phyloP scores from a whole-genome alignment of 64 coral and sea anemone genomes.

The Exaiptasia diaphana region DNA sequence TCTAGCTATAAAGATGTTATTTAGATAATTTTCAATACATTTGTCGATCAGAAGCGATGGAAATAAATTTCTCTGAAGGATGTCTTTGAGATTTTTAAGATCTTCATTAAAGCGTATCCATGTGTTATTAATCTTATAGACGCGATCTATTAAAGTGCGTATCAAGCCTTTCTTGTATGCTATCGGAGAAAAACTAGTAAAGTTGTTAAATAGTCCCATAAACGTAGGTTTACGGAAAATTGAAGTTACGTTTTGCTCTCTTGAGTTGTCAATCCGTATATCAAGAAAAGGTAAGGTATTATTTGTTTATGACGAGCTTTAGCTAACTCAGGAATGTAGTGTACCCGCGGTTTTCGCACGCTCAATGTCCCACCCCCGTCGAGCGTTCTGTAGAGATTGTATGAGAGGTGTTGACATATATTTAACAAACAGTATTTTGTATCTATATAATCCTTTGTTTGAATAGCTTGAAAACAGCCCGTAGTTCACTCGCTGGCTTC shows the following conservation, averaged over 20 bases:
- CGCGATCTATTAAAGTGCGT: neutral
- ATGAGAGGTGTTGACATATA: too few relatives aligned
- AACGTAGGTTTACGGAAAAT: neutral
- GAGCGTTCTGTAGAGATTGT: too few relatives aligned
- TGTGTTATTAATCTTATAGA: conserved; percentile 6
- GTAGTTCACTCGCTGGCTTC: too few relatives aligned
- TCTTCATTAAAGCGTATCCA: neutral
- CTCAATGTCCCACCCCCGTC: too few relatives aligned
- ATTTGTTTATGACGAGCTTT: too few relatives aligned
- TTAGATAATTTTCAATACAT: neutral
- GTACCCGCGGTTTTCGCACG: too few relatives aligned
- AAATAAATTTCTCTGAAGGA: conserved; percentile 11
- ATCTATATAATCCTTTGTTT: too few relatives aligned
- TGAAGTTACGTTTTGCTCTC: neutral
- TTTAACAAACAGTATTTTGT: too few relatives aligned
- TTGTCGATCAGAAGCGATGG: neutral
- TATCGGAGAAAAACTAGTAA: neutral
- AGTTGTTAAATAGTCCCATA: neutral
- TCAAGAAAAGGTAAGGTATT: neutral
- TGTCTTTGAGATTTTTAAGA: neutral
- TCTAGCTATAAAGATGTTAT: neutral
- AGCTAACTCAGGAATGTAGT: too few relatives aligned
- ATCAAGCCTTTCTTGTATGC: neutral
- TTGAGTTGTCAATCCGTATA: neutral
- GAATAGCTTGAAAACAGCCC: too few relatives aligned